Evolutionary conservation across 1,140 invertebrate species (phyloP), one percentile per base, ranked within the genome.

Genomic region (Littorina saxatilis): DNA sequence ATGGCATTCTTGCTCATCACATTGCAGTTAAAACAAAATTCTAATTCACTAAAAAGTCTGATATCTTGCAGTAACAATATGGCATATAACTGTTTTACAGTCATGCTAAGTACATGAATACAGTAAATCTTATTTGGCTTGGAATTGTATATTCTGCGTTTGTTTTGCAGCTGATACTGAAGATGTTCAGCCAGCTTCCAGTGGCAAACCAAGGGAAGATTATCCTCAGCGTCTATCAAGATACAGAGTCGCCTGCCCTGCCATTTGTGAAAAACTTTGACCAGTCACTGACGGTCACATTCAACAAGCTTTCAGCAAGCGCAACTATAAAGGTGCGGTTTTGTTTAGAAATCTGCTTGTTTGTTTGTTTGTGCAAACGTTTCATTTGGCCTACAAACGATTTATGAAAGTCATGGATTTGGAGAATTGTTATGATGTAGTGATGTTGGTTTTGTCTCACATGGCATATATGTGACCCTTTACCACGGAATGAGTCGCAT

Each of bases 251-350:
- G 20, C 55, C 76, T 15, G n/a, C n/a, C 27, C 32, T 78, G 35
- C 37, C 37, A 2, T 27, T 43, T 15, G 20, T 66, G 37, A 3
- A 32, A 17, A 9, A 78, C 39, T 40, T 35, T 78, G 76, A 78
- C 7, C 76, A 66, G 52, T 55, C 55, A 20, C 37, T 78, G 52
- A 78, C 55, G n/a, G 76, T 78, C 20, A 58, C 55, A 29, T 78
- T 78, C 76, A 78, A 78, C 55, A 78, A 78, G 27, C 58, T 78
- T 7, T 63, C 76, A 23, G 76, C 58, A 9, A 78, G 37, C 20
- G 15, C 75, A 29, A 5, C 3, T 20, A 0, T 40, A 0, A 63
- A 78, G 76, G 76, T 78, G 43, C 43, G 37, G 37, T 40, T 70
- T 40, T 5, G 20, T 43, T 43, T 72, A 9, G 15, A 63, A 27